phyloP scores from a whole-genome alignment of 2,888 invertebrate genomes.

The Stenurella melanura region DNA sequence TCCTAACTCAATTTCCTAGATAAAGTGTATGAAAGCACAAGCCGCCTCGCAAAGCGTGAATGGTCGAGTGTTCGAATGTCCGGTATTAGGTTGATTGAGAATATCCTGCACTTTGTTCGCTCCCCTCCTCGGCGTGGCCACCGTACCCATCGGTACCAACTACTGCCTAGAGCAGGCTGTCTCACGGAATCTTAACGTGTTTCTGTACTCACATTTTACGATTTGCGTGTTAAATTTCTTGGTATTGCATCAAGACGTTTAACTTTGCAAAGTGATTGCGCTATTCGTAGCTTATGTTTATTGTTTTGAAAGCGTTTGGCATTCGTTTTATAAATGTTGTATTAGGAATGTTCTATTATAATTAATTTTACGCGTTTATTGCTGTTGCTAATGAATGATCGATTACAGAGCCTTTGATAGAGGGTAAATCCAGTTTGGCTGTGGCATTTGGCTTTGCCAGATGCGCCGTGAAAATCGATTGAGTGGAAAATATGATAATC shows the following conservation, averaged over 20 bases:
- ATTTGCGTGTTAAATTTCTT: conserved; percentile 39
- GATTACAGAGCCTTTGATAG: background rate
- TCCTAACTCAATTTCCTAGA: conserved; percentile 38
- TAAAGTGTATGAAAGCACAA: conserved; percentile 28
- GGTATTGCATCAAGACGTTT: conserved; percentile 36
- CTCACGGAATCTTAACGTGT: conserved; percentile 41
- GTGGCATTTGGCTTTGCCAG: background rate
- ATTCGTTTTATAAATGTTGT: background rate
- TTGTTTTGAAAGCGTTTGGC: conserved; percentile 9
- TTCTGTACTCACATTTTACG: conserved; percentile 34
- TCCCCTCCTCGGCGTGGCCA: conserved; percentile 52
- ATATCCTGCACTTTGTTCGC: conserved; percentile 62
- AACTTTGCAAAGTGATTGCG: conserved; percentile 31
- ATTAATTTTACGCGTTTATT: background rate
- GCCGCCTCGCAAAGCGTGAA: conserved; percentile 44
- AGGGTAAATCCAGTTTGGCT: background rate
- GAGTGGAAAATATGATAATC: background rate
- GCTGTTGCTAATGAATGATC: background rate
- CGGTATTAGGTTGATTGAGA: conserved; percentile 61
- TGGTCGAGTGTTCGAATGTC: conserved; percentile 40
- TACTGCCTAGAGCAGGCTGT: conserved; percentile 49
- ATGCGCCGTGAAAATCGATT: background rate
- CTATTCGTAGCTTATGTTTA: conserved; percentile 24
- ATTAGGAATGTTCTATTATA: background rate
- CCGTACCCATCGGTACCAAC: conserved; percentile 67